Percentiles rank a stretch among this genome's conserved stretches.
Evolutionary conservation across 2,888 invertebrate genomes (phyloP).

Genomic region (Lissocephala sabroskyi): DNA sequence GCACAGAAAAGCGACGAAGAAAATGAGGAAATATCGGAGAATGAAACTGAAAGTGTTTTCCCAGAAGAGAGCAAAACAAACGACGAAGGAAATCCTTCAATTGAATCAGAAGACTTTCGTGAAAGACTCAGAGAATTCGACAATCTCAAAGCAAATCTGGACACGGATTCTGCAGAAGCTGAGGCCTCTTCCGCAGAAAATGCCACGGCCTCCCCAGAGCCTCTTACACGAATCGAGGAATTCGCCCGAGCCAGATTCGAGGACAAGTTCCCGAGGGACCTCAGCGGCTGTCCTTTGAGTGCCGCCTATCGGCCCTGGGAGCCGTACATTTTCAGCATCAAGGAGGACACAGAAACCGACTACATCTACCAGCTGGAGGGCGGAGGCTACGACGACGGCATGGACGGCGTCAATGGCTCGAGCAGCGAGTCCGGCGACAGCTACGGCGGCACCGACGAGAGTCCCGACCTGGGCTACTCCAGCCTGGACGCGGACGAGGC

Average conservation of each 20-base stretch:
- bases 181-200: background rate
- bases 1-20: background rate
- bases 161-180: background rate
- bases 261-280: conserved; percentile 67
- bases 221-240: too few species aligned
- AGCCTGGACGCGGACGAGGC: background rate
- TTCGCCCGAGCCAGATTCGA: conserved; percentile 43
- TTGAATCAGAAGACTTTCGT: too few species aligned
- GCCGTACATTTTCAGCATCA: conserved; percentile 61
- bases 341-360: conserved; percentile 7
- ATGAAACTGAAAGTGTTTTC: background rate
- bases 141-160: too few species aligned
- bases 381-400: too few species aligned
- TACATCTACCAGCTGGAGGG: conserved; percentile 9
- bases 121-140: too few species aligned
- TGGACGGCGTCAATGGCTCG: too few species aligned
- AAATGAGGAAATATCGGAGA: too few species aligned
- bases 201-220: too few species aligned
- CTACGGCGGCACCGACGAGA: conserved; percentile 22
- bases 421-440: conserved; percentile 2
- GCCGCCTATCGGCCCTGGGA: conserved; percentile 68
- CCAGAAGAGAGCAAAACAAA: background rate
- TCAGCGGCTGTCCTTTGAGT: conserved; percentile 66
- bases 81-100: too few species aligned
- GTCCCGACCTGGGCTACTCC: conserved; percentile 12